A percentile compares a stretch with the other conserved stretches of the same genome.
phyloP scores from a whole-genome alignment of 2,113 vertebrate genomes.

The Datnioides undecimradiatus region DNA sequence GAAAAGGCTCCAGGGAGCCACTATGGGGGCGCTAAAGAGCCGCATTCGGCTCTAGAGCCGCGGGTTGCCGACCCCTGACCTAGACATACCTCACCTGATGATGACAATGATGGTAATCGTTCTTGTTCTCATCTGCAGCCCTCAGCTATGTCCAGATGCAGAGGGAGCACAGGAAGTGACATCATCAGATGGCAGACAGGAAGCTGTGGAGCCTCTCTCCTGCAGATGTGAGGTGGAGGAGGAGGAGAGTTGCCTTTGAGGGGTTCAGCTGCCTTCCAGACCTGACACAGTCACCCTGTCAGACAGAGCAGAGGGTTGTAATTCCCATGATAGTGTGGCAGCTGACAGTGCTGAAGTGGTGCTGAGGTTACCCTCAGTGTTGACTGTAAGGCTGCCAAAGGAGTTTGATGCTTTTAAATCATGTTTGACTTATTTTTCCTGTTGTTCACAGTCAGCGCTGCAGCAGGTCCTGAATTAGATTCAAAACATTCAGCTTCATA shows the following conservation, averaged over 20 bases:
- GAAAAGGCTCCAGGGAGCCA: too few species aligned
- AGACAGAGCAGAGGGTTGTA: not conserved
- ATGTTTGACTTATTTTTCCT: not conserved
- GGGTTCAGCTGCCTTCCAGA: not conserved
- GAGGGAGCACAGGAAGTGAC: constrained; percentile 41
- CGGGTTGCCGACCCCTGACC: too few species aligned
- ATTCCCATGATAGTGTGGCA: not conserved
- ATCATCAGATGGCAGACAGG: constrained; percentile 21
- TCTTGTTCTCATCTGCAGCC: constrained; percentile 55
- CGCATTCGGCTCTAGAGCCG: too few species aligned
- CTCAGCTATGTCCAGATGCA: constrained; percentile 2
- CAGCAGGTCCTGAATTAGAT: constrained; percentile 34
- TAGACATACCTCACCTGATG: too few species aligned
- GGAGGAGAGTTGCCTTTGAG: constrained; percentile 68
- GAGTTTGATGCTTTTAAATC: not conserved
- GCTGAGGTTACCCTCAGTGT: not conserved
- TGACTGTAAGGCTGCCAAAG: constrained; percentile 30
- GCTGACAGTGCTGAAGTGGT: not conserved
- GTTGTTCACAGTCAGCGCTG: not conserved
- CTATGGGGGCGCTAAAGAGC: too few species aligned
- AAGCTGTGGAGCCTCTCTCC: not conserved
- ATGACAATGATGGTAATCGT: not conserved
- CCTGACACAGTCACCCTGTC: not conserved
- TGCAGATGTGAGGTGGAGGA: constrained; percentile 17
- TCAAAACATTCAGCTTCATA: constrained; percentile 1